Percentiles rank a stretch among this genome's conserved stretches.
Evolutionary conservation across 2,113 vertebrate species (phyloP).

Genomic region (Menidia beryllina): DNA sequence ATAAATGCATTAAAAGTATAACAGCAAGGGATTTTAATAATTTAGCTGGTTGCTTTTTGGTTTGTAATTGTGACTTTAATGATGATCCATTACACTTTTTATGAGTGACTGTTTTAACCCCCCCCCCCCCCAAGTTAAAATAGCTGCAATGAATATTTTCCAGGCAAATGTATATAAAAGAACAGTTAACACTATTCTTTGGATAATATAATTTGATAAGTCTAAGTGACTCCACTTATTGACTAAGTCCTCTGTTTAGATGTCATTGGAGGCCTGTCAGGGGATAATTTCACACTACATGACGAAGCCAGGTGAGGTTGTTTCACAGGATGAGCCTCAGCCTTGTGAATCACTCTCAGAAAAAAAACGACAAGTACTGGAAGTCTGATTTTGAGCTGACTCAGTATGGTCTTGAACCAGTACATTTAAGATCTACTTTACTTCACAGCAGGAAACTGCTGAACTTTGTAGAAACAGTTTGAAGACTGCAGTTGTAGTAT

Average conservation of each 20-base stretch:
- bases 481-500: background rate
- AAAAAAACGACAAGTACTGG: background rate
- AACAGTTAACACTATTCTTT: background rate
- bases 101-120: background rate
- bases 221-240: constrained; percentile 12
- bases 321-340: constrained; percentile 7
- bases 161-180: background rate
- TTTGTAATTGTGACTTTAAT: background rate
- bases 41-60: background rate
- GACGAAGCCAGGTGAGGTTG: constrained; percentile 2
- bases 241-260: constrained; percentile 22
- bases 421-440: background rate
- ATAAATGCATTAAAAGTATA: background rate
- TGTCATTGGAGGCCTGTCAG: constrained; percentile 2
- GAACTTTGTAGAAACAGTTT: background rate
- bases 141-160: constrained; percentile 6
- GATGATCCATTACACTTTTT: background rate
- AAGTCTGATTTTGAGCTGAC: constrained; percentile 23
- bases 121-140: too few relatives aligned
- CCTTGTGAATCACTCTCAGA: constrained; percentile 19
- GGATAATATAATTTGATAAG: constrained; percentile 28
- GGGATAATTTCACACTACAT: constrained; percentile 5
- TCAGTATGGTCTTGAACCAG: background rate
- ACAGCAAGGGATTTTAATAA: constrained; percentile 5
- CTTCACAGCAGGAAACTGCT: background rate